phyloP scores from a whole-genome alignment of 2,797 vertebrate genomes.

The Esox masquinongy region DNA sequence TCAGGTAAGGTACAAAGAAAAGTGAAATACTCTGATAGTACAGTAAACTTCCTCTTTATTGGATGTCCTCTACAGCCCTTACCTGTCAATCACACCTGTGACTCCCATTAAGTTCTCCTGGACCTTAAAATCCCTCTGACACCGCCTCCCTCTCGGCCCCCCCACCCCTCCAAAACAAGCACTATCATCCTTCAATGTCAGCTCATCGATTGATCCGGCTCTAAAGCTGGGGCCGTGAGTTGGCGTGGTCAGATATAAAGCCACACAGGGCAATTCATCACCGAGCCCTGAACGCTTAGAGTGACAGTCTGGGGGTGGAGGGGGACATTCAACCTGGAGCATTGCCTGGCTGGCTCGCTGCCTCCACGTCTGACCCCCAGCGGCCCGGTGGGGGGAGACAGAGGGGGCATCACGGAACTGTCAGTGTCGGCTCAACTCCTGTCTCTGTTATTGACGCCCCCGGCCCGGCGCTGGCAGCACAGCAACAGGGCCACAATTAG shows the following conservation, averaged over 20 bases:
- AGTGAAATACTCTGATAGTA: conserved; percentile 48
- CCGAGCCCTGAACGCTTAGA: conserved; percentile 71
- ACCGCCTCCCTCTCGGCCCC: conserved; percentile 39
- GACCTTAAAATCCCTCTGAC: conserved; percentile 43
- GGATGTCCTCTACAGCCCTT: conserved; percentile 62
- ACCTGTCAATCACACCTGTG: conserved; percentile 53
- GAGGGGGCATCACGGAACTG: conserved; percentile 1
- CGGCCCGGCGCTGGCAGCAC: conserved; percentile 32
- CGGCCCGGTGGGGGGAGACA: background rate
- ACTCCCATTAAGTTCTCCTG: conserved; percentile 45
- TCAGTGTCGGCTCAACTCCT: conserved; percentile 36
- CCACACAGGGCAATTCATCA: conserved; percentile 82
- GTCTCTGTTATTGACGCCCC: conserved; percentile 32
- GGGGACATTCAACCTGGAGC: conserved; percentile 3
- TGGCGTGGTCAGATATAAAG: conserved; percentile 80
- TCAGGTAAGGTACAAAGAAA: conserved; percentile 48
- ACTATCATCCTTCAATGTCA: conserved; percentile 82
- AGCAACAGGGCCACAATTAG: conserved; percentile 45
- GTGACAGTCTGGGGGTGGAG: conserved; percentile 67
- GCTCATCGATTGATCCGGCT: conserved; percentile 78
- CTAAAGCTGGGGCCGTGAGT: conserved; percentile 78
- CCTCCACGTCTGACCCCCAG: conserved; percentile 6
- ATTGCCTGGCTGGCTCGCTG: conserved; percentile 20
- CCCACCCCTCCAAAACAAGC: conserved; percentile 57
- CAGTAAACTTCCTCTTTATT: conserved; percentile 47